Evolutionary conservation across 2,797 vertebrate genomes (phyloP).

Genomic region (Tapera naevia): DNA sequence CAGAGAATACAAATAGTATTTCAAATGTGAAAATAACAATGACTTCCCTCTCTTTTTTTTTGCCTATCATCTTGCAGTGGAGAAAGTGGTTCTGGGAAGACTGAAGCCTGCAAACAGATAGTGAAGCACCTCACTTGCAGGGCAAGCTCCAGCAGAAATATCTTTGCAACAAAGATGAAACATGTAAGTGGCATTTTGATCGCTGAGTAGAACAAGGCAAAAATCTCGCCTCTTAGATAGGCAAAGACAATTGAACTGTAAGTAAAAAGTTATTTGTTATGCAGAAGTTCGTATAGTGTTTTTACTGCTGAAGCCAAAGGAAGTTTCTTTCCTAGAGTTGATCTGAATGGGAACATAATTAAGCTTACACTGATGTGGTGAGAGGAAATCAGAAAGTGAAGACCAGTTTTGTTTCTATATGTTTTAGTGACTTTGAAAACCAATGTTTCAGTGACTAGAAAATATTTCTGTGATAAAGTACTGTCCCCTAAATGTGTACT

Average conservation of each 20-base stretch:
- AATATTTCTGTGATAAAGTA: neutral
- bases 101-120: conserved; percentile 90
- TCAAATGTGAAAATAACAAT: neutral
- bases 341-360: neutral
- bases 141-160: conserved; percentile 78
- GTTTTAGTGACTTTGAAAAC: neutral
- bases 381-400: neutral
- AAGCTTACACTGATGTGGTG: neutral
- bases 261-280: neutral
- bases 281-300: neutral
- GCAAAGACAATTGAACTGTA: neutral
- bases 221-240: neutral
- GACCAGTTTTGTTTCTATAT: neutral
- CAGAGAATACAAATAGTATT: neutral
- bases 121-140: conserved; percentile 87
- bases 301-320: neutral
- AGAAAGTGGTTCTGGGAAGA: conserved; percentile 94
- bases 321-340: neutral
- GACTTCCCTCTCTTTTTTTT: neutral
- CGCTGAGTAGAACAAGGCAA: neutral
- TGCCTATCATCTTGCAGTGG: conserved; percentile 78
- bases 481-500: neutral
- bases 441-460: neutral
- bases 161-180: conserved; percentile 86
- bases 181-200: conserved; percentile 82